These are phyloP conservation scores for Siniperca chuatsi DNA, from an alignment of 2,113 vertebrate species.

Conservation along the genomic window DNA sequence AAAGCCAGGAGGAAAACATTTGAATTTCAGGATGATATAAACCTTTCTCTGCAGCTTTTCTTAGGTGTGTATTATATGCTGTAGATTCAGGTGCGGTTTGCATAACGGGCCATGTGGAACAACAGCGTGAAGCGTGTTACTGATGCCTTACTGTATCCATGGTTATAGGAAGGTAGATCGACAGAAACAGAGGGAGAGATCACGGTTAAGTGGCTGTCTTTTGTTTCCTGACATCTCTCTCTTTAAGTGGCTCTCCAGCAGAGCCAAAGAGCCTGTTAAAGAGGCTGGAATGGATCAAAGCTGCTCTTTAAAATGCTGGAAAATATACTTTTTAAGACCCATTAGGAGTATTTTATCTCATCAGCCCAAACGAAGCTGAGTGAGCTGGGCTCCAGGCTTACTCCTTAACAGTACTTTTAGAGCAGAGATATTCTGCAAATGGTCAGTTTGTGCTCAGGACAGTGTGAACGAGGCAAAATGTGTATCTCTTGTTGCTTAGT, in stretches of 20 bases:
- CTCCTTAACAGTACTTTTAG: neutral
- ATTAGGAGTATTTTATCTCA: neutral
- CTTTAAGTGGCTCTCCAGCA: slow-evolving; percentile 2
- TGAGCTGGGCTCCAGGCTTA: slow-evolving; percentile 26
- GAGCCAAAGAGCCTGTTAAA: slow-evolving; percentile 18
- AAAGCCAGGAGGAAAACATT: neutral
- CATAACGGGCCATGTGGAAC: slow-evolving; percentile 24
- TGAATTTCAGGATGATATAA: slow-evolving; percentile 27
- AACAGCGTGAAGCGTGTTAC: slow-evolving; percentile 55
- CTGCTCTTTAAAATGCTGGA: slow-evolving; percentile 36
- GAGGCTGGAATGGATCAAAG: slow-evolving; percentile 26
- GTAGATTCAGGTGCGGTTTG: slow-evolving; percentile 47
- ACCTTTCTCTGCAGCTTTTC: slow-evolving; percentile 33
- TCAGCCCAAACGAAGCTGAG: slow-evolving; percentile 22
- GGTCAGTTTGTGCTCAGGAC: slow-evolving; percentile 20
- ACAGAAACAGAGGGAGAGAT: slow-evolving; percentile 23
- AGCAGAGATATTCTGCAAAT: slow-evolving; percentile 8
- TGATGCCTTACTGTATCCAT: slow-evolving; percentile 75
- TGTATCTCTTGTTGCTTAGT: slow-evolving; percentile 15
- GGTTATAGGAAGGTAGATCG: slow-evolving; percentile 42
- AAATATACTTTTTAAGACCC: neutral
- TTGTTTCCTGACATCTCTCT: neutral
- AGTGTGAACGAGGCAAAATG: neutral
- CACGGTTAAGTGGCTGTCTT: neutral
- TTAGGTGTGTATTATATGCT: slow-evolving; percentile 24